Base-by-base conservation (phyloP, 1,140 invertebrate species). In the Nylanderia fulva region DNA sequence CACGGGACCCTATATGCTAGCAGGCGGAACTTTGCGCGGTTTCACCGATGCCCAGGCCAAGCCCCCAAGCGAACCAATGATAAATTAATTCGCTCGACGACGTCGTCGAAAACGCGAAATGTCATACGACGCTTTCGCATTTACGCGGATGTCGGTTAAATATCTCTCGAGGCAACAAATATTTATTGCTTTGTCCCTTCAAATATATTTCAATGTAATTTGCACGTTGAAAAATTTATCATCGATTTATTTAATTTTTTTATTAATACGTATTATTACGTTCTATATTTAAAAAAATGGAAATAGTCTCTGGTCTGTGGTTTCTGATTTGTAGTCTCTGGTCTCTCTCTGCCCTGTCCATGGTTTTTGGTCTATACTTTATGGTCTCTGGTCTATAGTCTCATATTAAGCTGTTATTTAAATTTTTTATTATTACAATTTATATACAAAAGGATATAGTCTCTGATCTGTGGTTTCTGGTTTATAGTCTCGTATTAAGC, bases 1-100 rank as follows among this genome's bases (percentile, higher is more conserved):
- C 77, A 54, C 63, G 68, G 77, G 64, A 71, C 77, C 77, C 77
- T 72, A 72, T 72, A 72, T 60, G 77, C 39, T 58, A 71, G 77
- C 77, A 36, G 36, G 36, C 66, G 29, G 27, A 82, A 82, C 66
- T 82, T 82, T 72, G 52, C 77, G 64, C 52, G 77, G 77, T 82
- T 82, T 82, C 77, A 54, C 52, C 45, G 77, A 82, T 72, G 66
- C 66, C 66, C 77, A 13, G 45, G 77, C 66, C 66, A 82, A 79
- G 77, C 77, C 77, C 77, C 77, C 64, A 24, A 82, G 77, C 77
- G 77, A 82, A 72, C 77, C 77, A 58, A 82, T 82, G 77, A 82
- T 82, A 82, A 82, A 82, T 82, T 82, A 82, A 82, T 82, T 82
- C 77, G 42, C 52, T 33, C 66, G 27, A 33, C 77, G 64, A 69